Evolutionary conservation across 2,888 invertebrate species (phyloP), one percentile per base, ranked within the genome.

Genomic region (Melanchra persicariae): DNA sequence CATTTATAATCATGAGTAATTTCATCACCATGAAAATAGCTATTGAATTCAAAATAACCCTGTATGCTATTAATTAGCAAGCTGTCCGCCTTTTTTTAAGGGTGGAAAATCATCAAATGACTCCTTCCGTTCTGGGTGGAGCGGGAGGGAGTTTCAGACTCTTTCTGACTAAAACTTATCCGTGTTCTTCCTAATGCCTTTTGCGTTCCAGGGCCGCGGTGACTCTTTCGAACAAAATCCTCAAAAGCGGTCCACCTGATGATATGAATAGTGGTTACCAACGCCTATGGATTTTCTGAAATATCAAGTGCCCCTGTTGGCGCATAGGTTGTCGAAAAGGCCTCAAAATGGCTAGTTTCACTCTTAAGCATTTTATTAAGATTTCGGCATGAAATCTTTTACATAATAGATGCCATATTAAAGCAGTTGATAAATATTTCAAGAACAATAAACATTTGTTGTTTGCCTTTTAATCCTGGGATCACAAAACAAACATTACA

Each of bases 401-500:
- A 30, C 2, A 4, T 0, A 2, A 26, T 7, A 10, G 0, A 9
- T 40, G 10, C 9, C 58, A n/a, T n/a, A 10, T n/a, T 34, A 24
- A 22, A 40, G 17, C n/a, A n/a, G n/a, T 12, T 6, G n/a, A 22
- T 17, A 22, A 17, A 58, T n/a, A 34, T 76, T 57, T 24, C 19
- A 37, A 49, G 10, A 26, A 34, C 24, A n/a, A 64, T 24, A 57
- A 26, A 17, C 49, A 26, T 54, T 22, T 30, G 0, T 34, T 54
- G 22, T 40, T 37, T 55, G 52, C 24, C 1, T 52, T 49, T 43
- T 52, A 79, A 74, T 69, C 37, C 26, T 2, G 1, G 15, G 43
- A 66, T 47, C 58, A 59, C 5, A 7, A 17, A 30, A 77, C 12
- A 58, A 49, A 61, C 60, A 55, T 37, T 19, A 55, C 12, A 60